Base-by-base conservation (phyloP, 2,888 invertebrate genomes). In the Clanis bilineata region DNA sequence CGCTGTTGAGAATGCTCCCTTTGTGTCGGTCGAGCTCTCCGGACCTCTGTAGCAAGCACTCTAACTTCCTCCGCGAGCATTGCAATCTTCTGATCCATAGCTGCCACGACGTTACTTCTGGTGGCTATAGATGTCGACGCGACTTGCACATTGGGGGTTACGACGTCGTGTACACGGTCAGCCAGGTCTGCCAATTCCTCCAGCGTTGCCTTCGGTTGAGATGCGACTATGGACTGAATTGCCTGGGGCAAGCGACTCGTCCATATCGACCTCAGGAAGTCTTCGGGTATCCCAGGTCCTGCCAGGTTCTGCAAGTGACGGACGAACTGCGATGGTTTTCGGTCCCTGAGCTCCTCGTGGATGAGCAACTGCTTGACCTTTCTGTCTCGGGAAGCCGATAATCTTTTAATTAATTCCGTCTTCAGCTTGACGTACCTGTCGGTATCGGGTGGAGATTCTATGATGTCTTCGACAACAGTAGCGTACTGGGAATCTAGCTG, bases 171-270 rank as follows among this genome's bases (percentile, higher is more conserved):
- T 0, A 68, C 51, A 9, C 60, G 58, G 43, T 68, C 66, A 7
- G 66, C 64, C n/a, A 68, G 43, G 22, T 66, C 64, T n/a, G 66
- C 66, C 7, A 65, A 21, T 18, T 28, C 43, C 2, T 66, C 64
- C n/a, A 65, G 43, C 6, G 44, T 0, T 6, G 23, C 15, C 12
- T 39, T 51, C 0, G 62, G 36, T 32, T 69, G 65, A 3, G 60
- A 61, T 2, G 66, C 68, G 3, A 67, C 44, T n/a, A 64, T 57
- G 0, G 61, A 58, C 56, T 68, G 65, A 12, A 15, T 39, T 15
- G 39, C 15, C 15, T 39, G 39, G 3, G 39, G 39, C 3, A 39
- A 15, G 3, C 39, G 39, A 15, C n/a, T n/a, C n/a, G n/a, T n/a
- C n/a, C n/a, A n/a, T n/a, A n/a, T n/a, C n/a, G n/a, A n/a, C n/a